Percentiles rank a stretch among this genome's conserved stretches.
phyloP scores from a whole-genome alignment of 1,140 invertebrate species.

The Penaeus vannamei region DNA sequence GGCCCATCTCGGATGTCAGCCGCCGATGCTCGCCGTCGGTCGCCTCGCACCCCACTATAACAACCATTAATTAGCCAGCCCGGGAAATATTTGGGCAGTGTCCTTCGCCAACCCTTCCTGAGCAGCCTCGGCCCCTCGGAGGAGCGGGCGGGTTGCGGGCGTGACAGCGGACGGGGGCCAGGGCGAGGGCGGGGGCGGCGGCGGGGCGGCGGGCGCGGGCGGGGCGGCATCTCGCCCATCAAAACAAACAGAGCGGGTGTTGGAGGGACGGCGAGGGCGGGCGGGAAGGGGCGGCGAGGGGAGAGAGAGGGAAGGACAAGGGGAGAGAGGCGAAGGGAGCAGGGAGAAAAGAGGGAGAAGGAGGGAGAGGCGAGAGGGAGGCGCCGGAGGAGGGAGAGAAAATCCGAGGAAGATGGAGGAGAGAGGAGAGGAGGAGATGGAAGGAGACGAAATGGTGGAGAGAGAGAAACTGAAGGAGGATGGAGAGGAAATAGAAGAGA shows the following conservation, averaged over 20 bases:
- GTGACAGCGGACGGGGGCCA: background rate
- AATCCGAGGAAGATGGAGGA: too few species aligned
- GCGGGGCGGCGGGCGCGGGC: background rate
- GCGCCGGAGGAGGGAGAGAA: too few species aligned
- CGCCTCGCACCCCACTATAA: conserved; percentile 61
- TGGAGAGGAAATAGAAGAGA: too few species aligned
- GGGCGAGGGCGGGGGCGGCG: background rate
- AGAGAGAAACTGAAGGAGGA: too few species aligned
- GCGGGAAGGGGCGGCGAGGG: background rate
- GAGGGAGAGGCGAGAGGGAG: too few species aligned
- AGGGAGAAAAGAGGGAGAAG: too few species aligned
- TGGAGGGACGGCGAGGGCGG: conserved; percentile 21
- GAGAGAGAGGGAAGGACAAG: background rate
- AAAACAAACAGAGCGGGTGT: conserved; percentile 48
- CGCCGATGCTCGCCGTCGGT: conserved; percentile 59
- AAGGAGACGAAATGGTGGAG: too few species aligned
- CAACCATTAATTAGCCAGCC: conserved; percentile 64
- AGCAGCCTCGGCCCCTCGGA: background rate
- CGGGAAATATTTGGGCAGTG: conserved; percentile 60
- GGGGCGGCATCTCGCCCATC: conserved; percentile 48
- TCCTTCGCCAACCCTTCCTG: conserved; percentile 53
- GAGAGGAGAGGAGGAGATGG: too few species aligned
- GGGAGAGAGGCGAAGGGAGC: too few species aligned
- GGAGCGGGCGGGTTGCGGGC: conserved; percentile 9
- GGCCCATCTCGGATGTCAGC: conserved; percentile 64